Percentiles rank a stretch among this genome's conserved stretches.
Evolutionary conservation across 2,888 invertebrate species (phyloP).

Genomic region (Odontocerum albicorne): DNA sequence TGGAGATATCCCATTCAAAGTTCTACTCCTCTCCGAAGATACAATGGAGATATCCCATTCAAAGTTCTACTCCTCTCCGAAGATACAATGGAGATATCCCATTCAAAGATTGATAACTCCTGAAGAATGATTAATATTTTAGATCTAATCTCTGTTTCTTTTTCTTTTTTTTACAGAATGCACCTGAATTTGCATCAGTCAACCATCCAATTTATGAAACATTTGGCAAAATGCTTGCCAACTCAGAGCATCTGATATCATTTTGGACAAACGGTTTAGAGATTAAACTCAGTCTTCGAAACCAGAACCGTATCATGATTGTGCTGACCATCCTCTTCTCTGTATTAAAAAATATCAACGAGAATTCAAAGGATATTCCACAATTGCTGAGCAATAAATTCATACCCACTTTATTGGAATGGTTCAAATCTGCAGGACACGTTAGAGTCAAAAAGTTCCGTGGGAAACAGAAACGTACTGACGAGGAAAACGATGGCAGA

Average conservation of each 20-base stretch:
- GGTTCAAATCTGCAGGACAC: conserved; percentile 63
- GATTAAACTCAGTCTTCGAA: conserved; percentile 50
- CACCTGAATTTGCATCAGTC: conserved; percentile 58
- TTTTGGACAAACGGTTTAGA: conserved; percentile 62
- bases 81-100: too few relatives aligned
- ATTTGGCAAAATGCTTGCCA: conserved; percentile 58
- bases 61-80: too few relatives aligned
- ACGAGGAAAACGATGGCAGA: conserved; percentile 53
- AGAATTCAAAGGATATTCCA: conserved; percentile 54
- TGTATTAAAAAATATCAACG: conserved; percentile 54
- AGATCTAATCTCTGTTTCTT: too few relatives aligned
- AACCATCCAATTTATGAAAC: conserved; percentile 67
- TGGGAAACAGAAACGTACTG: conserved; percentile 39
- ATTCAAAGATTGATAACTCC: not conserved
- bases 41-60: too few relatives aligned
- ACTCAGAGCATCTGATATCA: conserved; percentile 52
- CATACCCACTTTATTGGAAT: conserved; percentile 63
- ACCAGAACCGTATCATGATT: conserved; percentile 62
- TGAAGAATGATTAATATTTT: too few relatives aligned
- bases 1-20: too few relatives aligned
- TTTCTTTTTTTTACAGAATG: conserved; percentile 52
- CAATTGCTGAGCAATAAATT: conserved; percentile 65
- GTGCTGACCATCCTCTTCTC: conserved; percentile 61
- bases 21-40: too few relatives aligned
- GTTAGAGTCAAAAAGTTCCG: conserved; percentile 44